Conservation (phyloP, 30 jellyfish, hydroid and myxozoan genomes). For the Nemopilema nomurai region DNA sequence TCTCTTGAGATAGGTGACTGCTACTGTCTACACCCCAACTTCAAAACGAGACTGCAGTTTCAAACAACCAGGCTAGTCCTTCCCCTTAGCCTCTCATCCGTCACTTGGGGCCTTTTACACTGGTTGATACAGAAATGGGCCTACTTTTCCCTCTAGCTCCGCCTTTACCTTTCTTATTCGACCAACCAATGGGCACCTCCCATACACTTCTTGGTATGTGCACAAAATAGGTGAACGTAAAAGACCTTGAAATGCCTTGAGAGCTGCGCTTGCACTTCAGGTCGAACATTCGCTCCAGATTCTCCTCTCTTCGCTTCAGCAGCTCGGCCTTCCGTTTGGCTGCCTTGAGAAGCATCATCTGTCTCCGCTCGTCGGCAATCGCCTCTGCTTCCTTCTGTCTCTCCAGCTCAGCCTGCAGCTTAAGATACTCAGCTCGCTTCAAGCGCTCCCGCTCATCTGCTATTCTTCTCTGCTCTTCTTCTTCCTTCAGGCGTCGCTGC, state of each 20-base stretch:
- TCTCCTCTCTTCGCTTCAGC: conserved; percentile 56
- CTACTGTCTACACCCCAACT: too few relatives aligned
- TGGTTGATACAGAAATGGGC: conserved; percentile 39
- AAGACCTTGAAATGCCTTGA: conserved; percentile 60
- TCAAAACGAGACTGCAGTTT: too few relatives aligned
- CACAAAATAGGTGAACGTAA: conserved; percentile 72
- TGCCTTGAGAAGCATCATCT: conserved; percentile 31
- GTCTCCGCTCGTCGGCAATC: conserved; percentile 55
- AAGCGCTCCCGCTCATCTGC: conserved; percentile 67
- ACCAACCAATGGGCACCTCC: conserved; percentile 91
- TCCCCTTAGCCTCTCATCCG: too few relatives aligned
- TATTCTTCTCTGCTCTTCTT: conserved; percentile 44
- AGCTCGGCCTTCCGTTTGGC: conserved; percentile 58
- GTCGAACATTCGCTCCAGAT: conserved; percentile 51
- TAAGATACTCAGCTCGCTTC: conserved; percentile 50
- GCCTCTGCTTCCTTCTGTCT: conserved; percentile 61
- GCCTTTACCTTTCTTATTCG: conserved; percentile 37
- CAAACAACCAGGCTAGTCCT: too few relatives aligned
- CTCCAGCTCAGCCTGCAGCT: conserved; percentile 63
- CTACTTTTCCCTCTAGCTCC: conserved; percentile 46
- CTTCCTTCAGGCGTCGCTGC: conserved; percentile 30
- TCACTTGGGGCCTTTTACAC: conserved; percentile 14
- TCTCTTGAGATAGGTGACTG: too few relatives aligned
- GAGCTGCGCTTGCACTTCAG: conserved; percentile 40
- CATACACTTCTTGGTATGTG: conserved; percentile 80